Base-by-base conservation (phyloP, 1,140 invertebrate genomes). In the Leptestheria dahalacensis region DNA sequence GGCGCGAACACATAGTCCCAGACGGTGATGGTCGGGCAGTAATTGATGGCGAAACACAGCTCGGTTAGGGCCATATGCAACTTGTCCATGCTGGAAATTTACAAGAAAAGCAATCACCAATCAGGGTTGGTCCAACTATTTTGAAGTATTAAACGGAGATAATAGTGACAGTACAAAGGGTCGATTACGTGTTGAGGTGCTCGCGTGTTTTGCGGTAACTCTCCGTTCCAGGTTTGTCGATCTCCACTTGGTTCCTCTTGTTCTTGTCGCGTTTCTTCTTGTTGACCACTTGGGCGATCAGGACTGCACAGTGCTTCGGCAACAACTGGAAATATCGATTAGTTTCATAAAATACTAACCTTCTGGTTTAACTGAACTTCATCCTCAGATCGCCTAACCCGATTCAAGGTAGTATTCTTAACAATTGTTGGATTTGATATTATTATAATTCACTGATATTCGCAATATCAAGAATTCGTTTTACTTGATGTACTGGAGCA, bases 1-100 rank as follows among this genome's bases (percentile, higher is more conserved):
- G 96, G 97, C 0, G 93, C 91, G 76, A 99, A 99, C 1, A 92
- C 96, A 68, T 99, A 97, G 65, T 98, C 94, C 91, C 94, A 97
- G 12, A 99, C 93, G 69, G 91, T 91, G 20, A 99, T 92, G 18
- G 91, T 94, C 23, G 88, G 85, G 70, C 89, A 93, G 70, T 97
- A 97, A 74, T 97, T 97, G 33, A 99, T 91, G 23, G 94, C 92
- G 75, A 82, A 97, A 69, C 94, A 97, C 1, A 98, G 75, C 75
- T 99, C 95, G 2, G 94, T 98, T 20, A 99, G 71, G 1, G 95
- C 94, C 92, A 97, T 98, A 68, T 98, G 94, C 21, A 97, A 73
- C 74, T 98, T 99, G 70, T 99, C 96, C 92, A 97, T 97, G 21
- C 79, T 81, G 64, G 64, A 66, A 67, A 60, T 56, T 52, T 65